Evolutionary conservation across 2,113 vertebrate species (phyloP), one percentile per base, ranked within the genome.

Genomic region (Zosterops japonicus): DNA sequence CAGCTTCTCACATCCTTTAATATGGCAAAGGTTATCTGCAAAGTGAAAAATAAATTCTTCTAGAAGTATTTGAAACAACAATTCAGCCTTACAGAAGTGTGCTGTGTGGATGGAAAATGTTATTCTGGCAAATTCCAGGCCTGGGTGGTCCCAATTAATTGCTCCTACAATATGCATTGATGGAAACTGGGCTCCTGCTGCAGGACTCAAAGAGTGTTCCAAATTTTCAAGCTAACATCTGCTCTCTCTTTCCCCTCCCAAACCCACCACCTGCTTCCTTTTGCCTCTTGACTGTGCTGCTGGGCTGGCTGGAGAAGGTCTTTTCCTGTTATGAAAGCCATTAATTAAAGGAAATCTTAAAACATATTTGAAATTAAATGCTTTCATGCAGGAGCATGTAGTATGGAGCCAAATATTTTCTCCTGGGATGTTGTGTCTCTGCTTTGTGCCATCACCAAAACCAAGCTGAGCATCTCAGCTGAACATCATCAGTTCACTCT

Each of bases 151-250:
- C 79, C 81, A 47, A 83, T 75, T 94, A 95, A 97, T 97, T 93
- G 74, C 78, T 94, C 52, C 63, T 90, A 95, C 96, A 97, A 97
- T 97, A 50, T 75, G 75, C 69, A 41, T 52, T 97, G 97, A 97
- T 97, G 92, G 93, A 90, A 97, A 95, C 91, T 94, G 95, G 82
- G 93, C 84, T 95, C 44, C 91, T 90, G 82, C 74, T 87, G 78
- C 0, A 0, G 39, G 78, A 77, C 39, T 87, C 2, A 0, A 60
- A 65, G 57, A 86, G 68, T 2, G 0, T 80, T 97, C 95, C 82
- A 96, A 90, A 95, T 94, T 95, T 89, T 90, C 28, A 11, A 83
- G 89, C 85, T 87, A 95, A 87, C 95, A 97, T 96, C 96, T 97
- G 96, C 57, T 95, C 52, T 78, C 77, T 71, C 41, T 15, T 95